These are phyloP conservation scores for Echinometra lucunter DNA, from an alignment of 53 echinoderm and acorn worm species.

Conservation along the genomic window DNA sequence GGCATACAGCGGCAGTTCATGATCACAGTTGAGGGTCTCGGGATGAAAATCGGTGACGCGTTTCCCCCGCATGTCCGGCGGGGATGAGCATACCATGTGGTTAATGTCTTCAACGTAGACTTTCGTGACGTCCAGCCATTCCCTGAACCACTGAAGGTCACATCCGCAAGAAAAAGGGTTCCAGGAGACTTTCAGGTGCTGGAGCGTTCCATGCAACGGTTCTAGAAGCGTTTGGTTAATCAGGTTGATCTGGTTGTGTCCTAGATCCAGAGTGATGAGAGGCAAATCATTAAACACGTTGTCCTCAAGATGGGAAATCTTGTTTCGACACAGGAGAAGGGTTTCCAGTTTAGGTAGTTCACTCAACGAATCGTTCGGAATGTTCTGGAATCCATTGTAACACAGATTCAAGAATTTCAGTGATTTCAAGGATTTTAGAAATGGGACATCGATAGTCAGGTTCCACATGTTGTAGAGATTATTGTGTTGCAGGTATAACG, in stretches of 20 bases:
- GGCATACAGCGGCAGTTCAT: slow-evolving; percentile 72
- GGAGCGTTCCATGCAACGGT: slow-evolving; percentile 74
- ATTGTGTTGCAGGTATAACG: slow-evolving; percentile 90
- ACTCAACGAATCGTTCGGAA: slow-evolving; percentile 76
- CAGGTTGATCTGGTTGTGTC: slow-evolving; percentile 82
- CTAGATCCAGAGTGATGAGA: slow-evolving; percentile 77
- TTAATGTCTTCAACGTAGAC: slow-evolving; percentile 67
- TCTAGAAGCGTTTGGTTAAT: slow-evolving; percentile 80
- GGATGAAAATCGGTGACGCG: slow-evolving; percentile 76
- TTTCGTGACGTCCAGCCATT: slow-evolving; percentile 84
- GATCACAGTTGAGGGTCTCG: slow-evolving; percentile 75
- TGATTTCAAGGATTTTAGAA: slow-evolving; percentile 70
- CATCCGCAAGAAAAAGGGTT: slow-evolving; percentile 93
- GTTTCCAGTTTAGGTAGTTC: slow-evolving; percentile 64
- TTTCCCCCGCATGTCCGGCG: slow-evolving; percentile 74
- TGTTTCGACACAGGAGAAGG: slow-evolving; percentile 80
- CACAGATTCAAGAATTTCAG: slow-evolving; percentile 82
- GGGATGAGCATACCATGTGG: slow-evolving; percentile 77
- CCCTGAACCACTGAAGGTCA: slow-evolving; percentile 90
- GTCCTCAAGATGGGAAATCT: slow-evolving; percentile 72
- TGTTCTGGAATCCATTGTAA: slow-evolving; percentile 83
- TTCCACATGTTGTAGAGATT: slow-evolving; percentile 85
- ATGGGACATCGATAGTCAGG: slow-evolving; percentile 63
- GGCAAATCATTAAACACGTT: slow-evolving; percentile 68
- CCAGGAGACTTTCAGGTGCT: slow-evolving; percentile 70